Conservation (phyloP, 2,113 vertebrate species). For the Campylorhamphus procurvoides region DNA sequence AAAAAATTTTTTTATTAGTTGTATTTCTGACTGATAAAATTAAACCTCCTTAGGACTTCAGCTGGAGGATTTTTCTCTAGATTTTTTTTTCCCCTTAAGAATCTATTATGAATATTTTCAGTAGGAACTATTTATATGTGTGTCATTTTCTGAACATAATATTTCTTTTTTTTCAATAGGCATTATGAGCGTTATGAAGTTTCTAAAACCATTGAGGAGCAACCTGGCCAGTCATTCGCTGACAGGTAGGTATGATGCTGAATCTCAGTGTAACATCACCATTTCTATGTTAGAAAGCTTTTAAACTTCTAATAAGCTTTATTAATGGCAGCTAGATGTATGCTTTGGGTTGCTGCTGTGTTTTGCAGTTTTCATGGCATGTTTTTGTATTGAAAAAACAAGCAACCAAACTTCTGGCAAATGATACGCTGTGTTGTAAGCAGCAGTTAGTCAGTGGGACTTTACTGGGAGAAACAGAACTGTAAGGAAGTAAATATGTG, state of each 20-base stretch:
- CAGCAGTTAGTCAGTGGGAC: neutral
- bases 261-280: neutral
- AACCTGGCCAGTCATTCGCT: neutral
- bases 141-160: neutral
- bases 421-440: neutral
- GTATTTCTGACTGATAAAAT: neutral
- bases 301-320: neutral
- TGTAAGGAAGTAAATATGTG: neutral
- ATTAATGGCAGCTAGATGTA: neutral
- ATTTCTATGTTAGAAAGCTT: neutral
- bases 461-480: neutral
- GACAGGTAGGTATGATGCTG: conserved; percentile 28
- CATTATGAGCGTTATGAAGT: conserved; percentile 54
- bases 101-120: neutral
- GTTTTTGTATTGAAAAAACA: neutral
- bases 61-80: neutral
- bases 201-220: conserved; percentile 48
- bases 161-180: neutral
- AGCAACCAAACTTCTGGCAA: neutral
- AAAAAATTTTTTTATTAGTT: neutral
- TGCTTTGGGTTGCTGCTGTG: neutral
- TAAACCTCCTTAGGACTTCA: neutral
- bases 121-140: neutral
- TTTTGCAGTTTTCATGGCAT: neutral
- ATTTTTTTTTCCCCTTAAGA: neutral